These are phyloP conservation scores for Bembecia ichneumoniformis DNA, from an alignment of 2,888 invertebrate species.

Conservation along the genomic window DNA sequence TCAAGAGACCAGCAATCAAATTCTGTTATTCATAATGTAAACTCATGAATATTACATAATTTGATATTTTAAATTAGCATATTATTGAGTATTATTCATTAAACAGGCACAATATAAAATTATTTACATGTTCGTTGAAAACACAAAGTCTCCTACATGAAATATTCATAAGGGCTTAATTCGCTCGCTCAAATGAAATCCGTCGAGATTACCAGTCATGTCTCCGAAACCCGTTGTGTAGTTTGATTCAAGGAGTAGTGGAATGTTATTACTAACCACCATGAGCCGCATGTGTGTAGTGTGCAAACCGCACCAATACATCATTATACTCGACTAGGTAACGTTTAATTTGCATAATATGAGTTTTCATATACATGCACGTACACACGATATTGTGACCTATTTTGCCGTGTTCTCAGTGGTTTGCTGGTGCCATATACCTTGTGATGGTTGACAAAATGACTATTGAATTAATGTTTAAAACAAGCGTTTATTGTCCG, in stretches of 20 bases:
- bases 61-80: background rate
- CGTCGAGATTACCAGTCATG: constrained; percentile 31
- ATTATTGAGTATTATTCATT: background rate
- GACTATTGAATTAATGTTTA: too few relatives aligned
- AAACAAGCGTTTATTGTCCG: too few relatives aligned
- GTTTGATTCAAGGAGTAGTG: background rate
- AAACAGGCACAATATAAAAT: constrained; percentile 11
- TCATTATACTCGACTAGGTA: background rate
- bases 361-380: too few relatives aligned
- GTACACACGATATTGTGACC: background rate
- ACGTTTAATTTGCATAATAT: background rate
- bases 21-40: too few relatives aligned
- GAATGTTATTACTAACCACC: constrained; percentile 5
- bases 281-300: constrained; percentile 2
- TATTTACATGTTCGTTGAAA: constrained; percentile 21
- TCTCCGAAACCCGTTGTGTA: constrained; percentile 1
- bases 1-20: too few relatives aligned
- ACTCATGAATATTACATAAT: background rate
- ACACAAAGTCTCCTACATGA: constrained; percentile 15
- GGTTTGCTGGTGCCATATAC: too few relatives aligned
- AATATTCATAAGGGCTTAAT: constrained; percentile 41
- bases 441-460: too few relatives aligned
- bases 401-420: background rate
- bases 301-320: background rate
- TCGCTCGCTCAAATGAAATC: constrained; percentile 24